Percentiles rank a stretch among this genome's conserved stretches.
Conservation (phyloP, 35 echinoderm and acorn worm species). For the Apostichopus parvimensis region DNA sequence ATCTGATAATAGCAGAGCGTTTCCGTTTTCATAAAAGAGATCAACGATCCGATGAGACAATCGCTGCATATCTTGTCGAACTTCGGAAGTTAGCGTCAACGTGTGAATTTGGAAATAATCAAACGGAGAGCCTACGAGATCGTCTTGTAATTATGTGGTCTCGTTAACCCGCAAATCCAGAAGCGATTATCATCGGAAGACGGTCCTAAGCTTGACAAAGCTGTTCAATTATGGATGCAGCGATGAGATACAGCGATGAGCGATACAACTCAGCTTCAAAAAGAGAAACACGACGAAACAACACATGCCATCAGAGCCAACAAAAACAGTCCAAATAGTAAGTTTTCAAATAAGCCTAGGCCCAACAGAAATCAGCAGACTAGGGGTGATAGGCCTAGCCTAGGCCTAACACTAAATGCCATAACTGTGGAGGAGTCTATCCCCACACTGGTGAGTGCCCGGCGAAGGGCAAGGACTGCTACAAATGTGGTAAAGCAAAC, state of each 20-base stretch:
- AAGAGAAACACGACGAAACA: background rate
- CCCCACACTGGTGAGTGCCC: no score
- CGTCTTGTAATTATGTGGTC: constrained; percentile 38
- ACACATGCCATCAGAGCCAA: background rate
- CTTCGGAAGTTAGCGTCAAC: constrained; percentile 13
- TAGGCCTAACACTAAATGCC: no score
- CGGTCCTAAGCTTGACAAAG: background rate
- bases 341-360: no score
- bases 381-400: no score
- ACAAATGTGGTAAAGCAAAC: constrained; percentile 44
- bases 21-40: constrained; percentile 52
- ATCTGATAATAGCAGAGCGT: background rate
- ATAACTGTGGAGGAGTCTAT: no score
- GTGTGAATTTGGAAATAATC: background rate
- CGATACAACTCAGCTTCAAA: constrained; percentile 13
- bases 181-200: constrained; percentile 41
- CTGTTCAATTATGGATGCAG: background rate
- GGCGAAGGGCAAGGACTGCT: constrained; percentile 41
- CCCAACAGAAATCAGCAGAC: no score
- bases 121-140: constrained; percentile 4
- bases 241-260: background rate
- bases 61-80: constrained; percentile 25
- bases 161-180: constrained; percentile 32
- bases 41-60: constrained; percentile 34
- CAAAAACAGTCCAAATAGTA: background rate